Evolutionary conservation across 2,888 invertebrate genomes (phyloP).

Genomic region (Siphonodentalium dalli): DNA sequence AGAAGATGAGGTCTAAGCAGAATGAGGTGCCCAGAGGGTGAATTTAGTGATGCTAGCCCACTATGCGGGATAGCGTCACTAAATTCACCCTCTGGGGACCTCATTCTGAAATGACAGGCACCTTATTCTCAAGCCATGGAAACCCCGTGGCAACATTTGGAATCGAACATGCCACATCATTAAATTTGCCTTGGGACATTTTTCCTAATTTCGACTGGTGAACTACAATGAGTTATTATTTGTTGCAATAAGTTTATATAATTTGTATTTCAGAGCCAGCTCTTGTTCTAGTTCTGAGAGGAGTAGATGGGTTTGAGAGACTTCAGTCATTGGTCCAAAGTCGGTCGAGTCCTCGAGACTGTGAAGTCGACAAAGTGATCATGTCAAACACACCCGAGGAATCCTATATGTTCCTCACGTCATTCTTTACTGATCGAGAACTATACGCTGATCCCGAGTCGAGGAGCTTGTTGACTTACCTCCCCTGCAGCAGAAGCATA

Average conservation of each 20-base stretch:
- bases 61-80: no score
- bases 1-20: no score
- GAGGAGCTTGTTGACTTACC: conserved; percentile 43
- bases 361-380: conserved; percentile 40
- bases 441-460: conserved; percentile 49
- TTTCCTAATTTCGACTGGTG: no score
- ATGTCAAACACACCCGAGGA: conserved; percentile 53
- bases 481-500: conserved; percentile 32
- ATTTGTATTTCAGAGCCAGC: conserved; percentile 47
- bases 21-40: no score
- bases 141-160: no score
- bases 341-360: conserved; percentile 13
- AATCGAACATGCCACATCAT: no score
- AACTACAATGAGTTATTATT: no score
- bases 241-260: neutral
- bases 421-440: conserved; percentile 56
- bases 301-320: conserved; percentile 51
- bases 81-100: no score
- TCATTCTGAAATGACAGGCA: no score
- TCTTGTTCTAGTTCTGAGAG: conserved; percentile 49
- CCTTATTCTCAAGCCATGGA: no score
- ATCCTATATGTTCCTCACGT: conserved; percentile 45
- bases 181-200: no score
- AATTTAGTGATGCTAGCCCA: no score
- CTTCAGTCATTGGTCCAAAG: conserved; percentile 35